Evolutionary conservation across 2,888 invertebrate species (phyloP), one percentile per base, ranked within the genome.

Genomic region (Hyles lineata): DNA sequence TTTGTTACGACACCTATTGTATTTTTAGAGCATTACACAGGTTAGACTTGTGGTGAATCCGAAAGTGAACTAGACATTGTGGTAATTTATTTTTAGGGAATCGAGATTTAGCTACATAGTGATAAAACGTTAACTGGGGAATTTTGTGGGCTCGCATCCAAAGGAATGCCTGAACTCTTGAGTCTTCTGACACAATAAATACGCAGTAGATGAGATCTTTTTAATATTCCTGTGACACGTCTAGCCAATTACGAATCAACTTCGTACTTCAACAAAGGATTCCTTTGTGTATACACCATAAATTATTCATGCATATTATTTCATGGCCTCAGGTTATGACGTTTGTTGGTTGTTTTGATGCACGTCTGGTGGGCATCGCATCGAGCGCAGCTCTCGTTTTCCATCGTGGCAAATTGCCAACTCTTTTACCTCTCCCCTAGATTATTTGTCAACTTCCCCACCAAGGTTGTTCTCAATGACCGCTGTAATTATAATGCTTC

Each of bases 61-160:
- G 21, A 21, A 29, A 50, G 80, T 92, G 92, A 92, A 92, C 92
- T 92, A 93, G 93, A 93, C 93, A 93, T 92, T 92, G 91, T 82
- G 67, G 17, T 50, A 67, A 67, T 7, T 63, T 67, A 67, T 67
- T 67, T 67, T 35, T 59, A 59, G 35, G 17, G 55, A 55, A 70
- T 58, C 52, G 70, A 35, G 29, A 59, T 58, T 59, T 21, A 17
- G 11, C 59, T 8, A 59, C 60, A 35, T 35, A 58, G 35, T 43
- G 35, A 70, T 59, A 35, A 58, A 15, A n/a, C n/a, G 55, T 70
- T 58, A 60, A 58, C 35, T 17, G 67, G 17, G 43, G 21, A 62
- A 23, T 83, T 83, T 82, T 83, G 83, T 87, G 88, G 89, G 89
- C 89, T 88, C 81, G 79, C 80, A 84, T 91, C 89, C 90, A 90